phyloP scores from a whole-genome alignment of 2,888 invertebrate genomes.

The Ametastegia equiseti region DNA sequence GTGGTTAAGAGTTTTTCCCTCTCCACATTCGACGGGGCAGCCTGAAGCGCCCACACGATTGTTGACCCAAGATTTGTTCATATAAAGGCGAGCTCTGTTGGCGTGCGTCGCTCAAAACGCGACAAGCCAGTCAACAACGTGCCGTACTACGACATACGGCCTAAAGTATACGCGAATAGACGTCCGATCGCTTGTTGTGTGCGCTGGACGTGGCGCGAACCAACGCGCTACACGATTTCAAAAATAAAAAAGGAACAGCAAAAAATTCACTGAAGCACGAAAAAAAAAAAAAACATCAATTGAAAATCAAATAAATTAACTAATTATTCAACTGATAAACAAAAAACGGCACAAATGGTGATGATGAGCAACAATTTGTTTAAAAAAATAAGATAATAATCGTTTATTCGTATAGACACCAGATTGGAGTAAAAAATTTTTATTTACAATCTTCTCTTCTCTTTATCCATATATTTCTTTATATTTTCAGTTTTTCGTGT shows the following conservation, averaged over 20 bases:
- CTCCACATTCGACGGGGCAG: neutral
- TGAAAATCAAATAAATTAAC: neutral
- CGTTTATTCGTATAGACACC: too few species aligned
- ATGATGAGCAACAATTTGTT: neutral
- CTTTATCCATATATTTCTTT: too few species aligned
- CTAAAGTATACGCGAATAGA: neutral
- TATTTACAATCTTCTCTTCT: too few species aligned
- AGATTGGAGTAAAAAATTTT: too few species aligned
- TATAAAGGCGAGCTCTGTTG: constrained; percentile 31
- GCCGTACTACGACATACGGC: neutral
- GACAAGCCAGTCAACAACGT: constrained; percentile 33
- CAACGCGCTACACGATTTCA: neutral
- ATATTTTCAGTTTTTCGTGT: too few species aligned
- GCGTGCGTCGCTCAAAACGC: constrained; percentile 46
- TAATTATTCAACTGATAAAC: neutral
- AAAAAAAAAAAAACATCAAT: neutral
- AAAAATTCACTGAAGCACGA: neutral
- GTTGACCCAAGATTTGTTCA: constrained; percentile 46
- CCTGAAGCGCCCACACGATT: constrained; percentile 38
- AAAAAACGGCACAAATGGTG: constrained; percentile 4
- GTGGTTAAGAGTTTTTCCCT: constrained; percentile 13
- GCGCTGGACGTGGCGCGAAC: neutral
- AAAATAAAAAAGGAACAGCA: too few species aligned
- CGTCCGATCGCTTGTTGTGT: neutral
- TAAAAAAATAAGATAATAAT: too few species aligned